A percentile compares a stretch with the other conserved stretches of the same genome.
Evolutionary conservation across 2,888 invertebrate genomes (phyloP).

Genomic region (Cephus sareptanus): DNA sequence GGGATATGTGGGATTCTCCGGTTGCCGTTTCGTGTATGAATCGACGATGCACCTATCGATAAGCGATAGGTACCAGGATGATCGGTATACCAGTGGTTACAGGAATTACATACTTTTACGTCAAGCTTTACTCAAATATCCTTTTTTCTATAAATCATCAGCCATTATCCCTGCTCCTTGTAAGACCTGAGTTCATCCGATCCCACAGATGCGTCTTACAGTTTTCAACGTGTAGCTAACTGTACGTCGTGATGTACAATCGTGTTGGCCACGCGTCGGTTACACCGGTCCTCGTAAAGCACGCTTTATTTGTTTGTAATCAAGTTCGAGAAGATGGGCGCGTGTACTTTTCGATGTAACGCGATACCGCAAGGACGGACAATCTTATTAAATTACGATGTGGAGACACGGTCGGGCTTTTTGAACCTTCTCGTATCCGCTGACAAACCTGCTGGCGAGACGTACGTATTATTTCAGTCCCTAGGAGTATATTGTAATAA

Average conservation of each 20-base stretch:
- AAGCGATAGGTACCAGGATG: constrained; percentile 1
- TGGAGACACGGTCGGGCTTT: constrained; percentile 11
- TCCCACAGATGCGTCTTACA: not conserved
- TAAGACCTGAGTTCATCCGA: not conserved
- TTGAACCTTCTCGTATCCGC: not conserved
- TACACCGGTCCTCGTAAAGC: constrained; percentile 16
- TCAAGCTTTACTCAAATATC: not conserved
- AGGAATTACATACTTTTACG: not conserved
- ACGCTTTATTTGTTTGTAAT: constrained; percentile 22
- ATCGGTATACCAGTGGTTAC: not conserved
- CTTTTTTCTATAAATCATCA: not conserved
- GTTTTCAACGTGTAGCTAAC: not conserved
- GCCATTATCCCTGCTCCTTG: not conserved
- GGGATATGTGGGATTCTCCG: constrained; percentile 33
- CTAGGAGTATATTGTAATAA: not conserved
- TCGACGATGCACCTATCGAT: constrained; percentile 5
- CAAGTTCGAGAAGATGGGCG: constrained; percentile 10
- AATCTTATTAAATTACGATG: constrained; percentile 36
- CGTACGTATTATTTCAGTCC: not conserved
- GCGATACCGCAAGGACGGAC: constrained; percentile 32
- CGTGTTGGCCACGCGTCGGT: not conserved
- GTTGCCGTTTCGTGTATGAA: constrained; percentile 19
- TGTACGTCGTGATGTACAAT: not conserved
- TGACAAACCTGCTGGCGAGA: not conserved
- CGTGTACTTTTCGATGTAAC: constrained; percentile 29